phyloP scores from a whole-genome alignment of 2,797 vertebrate genomes.

The Trichosurus vulpecula region DNA sequence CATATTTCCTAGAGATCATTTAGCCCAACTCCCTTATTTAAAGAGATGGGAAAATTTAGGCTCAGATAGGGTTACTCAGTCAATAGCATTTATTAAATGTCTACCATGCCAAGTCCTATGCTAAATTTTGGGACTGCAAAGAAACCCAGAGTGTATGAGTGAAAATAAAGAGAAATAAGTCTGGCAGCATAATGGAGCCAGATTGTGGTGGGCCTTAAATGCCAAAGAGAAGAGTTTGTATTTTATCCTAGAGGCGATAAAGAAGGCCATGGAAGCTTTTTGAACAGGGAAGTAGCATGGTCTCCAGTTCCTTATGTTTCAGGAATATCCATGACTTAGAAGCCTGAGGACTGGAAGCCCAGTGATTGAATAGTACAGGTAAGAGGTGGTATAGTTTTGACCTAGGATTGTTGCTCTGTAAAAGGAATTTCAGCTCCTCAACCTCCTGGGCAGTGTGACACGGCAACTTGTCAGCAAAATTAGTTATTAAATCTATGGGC shows the following conservation, averaged over 20 bases:
- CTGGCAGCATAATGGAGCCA: neutral
- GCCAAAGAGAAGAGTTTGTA: neutral
- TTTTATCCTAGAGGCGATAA: neutral
- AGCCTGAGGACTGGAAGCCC: neutral
- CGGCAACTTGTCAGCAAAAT: neutral
- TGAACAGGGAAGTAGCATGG: neutral
- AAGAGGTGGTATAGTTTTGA: neutral
- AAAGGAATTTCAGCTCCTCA: neutral
- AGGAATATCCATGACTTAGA: neutral
- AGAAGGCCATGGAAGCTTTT: neutral
- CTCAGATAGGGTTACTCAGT: neutral
- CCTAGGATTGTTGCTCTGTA: neutral
- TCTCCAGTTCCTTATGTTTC: neutral
- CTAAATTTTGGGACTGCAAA: neutral
- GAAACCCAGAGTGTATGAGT: neutral
- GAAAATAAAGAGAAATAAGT: neutral
- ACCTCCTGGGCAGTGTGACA: neutral
- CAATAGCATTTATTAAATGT: neutral
- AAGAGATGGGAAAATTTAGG: slow-evolving; percentile 22
- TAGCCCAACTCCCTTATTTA: neutral
- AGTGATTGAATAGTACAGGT: neutral
- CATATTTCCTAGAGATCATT: neutral
- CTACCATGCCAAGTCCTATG: neutral
- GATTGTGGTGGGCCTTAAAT: neutral
- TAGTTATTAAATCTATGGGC: neutral